Base-by-base conservation (phyloP, 2,113 vertebrate genomes). In the Poecile atricapillus region DNA sequence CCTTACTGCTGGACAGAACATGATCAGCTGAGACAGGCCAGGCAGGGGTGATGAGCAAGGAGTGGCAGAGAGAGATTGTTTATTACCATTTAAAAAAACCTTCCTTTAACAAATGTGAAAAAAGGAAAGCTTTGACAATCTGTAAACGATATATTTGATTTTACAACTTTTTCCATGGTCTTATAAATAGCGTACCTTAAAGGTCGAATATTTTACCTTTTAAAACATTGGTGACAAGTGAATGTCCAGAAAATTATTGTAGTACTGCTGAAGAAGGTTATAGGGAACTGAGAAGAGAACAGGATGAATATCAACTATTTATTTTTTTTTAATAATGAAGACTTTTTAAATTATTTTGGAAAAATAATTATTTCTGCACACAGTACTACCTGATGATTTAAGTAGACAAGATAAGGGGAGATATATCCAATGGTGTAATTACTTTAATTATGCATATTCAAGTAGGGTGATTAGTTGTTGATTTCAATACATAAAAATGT, bases 41-140 rank as follows among this genome's bases (percentile, higher is more conserved):
- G 7, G 16, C 14, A 52, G 19, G 11, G 9, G 1, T 69, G 27
- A 7, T 65, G 21, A 47, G 20, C 0, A 1, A 74, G 9, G 7
- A 31, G 24, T 53, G 22, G 14, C 20, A 55, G 25, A 64, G 24
- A 10, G 14, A 24, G 4, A 30, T 2, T 49, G 22, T n/a, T 14
- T 4, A 33, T 59, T 44, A 43, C 16, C 3, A 55, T 44, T 7
- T 19, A 83, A n/a, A 47, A 52, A 30, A 83, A 22, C 25, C 1
- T 65, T 73, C 9, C 33, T 13, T 69, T 35, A 70, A 73, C 4
- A 87, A 68, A 49, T 0, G 0, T 28, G 9, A 17, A 70, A 75
- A 79, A 89, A 64, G 1, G 7, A 86, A 81, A 55, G 8, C 11
- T 81, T 30, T 11, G 18, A 47, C 20, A 49, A 87, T 58, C 25